Percentiles rank a stretch among this genome's conserved stretches.
These are phyloP conservation scores for Chalcis sispes DNA, from an alignment of 2,888 invertebrate genomes.

Conservation along the genomic window DNA sequence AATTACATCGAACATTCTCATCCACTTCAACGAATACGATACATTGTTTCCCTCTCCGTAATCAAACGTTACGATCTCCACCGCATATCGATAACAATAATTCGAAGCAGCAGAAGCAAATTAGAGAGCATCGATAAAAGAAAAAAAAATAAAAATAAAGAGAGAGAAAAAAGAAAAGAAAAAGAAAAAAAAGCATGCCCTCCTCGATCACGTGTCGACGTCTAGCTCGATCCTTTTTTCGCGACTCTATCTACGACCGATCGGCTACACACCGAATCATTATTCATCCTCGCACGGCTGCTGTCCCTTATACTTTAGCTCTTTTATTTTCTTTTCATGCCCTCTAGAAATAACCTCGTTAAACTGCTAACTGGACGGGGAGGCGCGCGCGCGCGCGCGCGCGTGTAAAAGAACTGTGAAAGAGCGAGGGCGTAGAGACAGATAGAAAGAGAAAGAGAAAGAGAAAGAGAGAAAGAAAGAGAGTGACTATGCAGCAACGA, in stretches of 20 bases:
- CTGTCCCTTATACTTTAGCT: slow-evolving; percentile 16
- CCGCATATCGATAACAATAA: slow-evolving; percentile 34
- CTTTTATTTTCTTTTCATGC: slow-evolving; percentile 27
- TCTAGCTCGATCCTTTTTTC: too few relatives aligned
- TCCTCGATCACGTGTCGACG: slow-evolving; percentile 37
- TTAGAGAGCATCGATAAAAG: too few relatives aligned
- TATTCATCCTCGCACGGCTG: slow-evolving; percentile 71
- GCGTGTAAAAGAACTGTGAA: too few relatives aligned
- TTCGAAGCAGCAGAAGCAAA: not conserved
- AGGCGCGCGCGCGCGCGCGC: slow-evolving; percentile 12
- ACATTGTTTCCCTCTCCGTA: not conserved
- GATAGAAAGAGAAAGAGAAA: not conserved
- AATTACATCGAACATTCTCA: not conserved
- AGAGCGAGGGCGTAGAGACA: too few relatives aligned
- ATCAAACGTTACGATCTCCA: too few relatives aligned
- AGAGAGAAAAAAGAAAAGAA: too few relatives aligned
- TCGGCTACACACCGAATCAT: slow-evolving; percentile 63
- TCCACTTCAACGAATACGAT: not conserved
- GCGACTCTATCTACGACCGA: not conserved
- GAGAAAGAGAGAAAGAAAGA: not conserved
- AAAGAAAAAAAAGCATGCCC: slow-evolving; percentile 13
- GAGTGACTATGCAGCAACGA: slow-evolving; percentile 42
- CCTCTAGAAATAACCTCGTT: slow-evolving; percentile 57
- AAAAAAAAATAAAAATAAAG: not conserved
- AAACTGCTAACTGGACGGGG: slow-evolving; percentile 52